Evolutionary conservation across 2,888 invertebrate genomes (phyloP).

Genomic region (Pyrgus malvae): DNA sequence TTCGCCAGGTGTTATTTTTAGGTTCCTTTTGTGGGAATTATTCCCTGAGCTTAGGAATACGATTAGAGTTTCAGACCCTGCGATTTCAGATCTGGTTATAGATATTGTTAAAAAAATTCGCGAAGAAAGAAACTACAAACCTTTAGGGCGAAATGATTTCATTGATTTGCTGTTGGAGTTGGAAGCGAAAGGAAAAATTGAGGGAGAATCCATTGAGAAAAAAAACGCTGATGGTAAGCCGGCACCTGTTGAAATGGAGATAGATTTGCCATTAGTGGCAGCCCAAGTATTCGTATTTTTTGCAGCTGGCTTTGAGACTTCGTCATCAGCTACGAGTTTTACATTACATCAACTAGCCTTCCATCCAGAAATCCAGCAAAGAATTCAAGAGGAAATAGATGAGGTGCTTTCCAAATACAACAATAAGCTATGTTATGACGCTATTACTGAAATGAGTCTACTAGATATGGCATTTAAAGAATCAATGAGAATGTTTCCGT

Average conservation of each 20-base stretch:
- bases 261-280: constrained; percentile 47
- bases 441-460: constrained; percentile 51
- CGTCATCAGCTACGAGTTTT: constrained; percentile 64
- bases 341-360: constrained; percentile 61
- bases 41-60: constrained; percentile 46
- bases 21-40: constrained; percentile 46
- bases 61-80: constrained; percentile 34
- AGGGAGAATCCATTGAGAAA: constrained; percentile 55
- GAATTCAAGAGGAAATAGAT: constrained; percentile 61
- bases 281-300: constrained; percentile 64
- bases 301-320: constrained; percentile 73
- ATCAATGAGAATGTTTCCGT: constrained; percentile 54
- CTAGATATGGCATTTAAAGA: constrained; percentile 57
- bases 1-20: too few relatives aligned
- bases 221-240: constrained; percentile 49
- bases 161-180: constrained; percentile 48
- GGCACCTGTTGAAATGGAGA: constrained; percentile 46
- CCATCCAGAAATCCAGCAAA: constrained; percentile 58
- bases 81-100: constrained; percentile 36
- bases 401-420: constrained; percentile 48
- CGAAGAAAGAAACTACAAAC: constrained; percentile 51
- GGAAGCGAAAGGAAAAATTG: constrained; percentile 50
- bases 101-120: constrained; percentile 48
- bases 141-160: constrained; percentile 49
- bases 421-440: constrained; percentile 57